Evolutionary conservation across 2,888 invertebrate genomes (phyloP), one percentile per base, ranked within the genome.

Genomic region (Abrostola triplasia): DNA sequence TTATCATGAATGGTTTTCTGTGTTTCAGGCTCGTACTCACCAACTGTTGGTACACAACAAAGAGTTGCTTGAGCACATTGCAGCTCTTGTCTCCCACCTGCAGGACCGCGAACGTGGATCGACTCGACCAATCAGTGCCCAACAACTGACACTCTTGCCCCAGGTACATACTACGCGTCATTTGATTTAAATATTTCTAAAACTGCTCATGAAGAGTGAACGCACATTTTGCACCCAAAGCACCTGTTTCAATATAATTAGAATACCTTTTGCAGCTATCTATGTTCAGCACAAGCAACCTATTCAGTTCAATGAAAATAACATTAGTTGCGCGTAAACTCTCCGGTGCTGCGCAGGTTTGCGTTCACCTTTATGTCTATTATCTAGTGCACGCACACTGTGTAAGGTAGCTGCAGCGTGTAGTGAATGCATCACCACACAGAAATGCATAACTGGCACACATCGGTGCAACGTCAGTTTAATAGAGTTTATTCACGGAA

Each of bases 11-110:
- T 40, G 4, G 41, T 57, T 36, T 8, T 38, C 40, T 47, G 36
- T 59, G 37, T 85, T 89, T 13, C 88, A 96, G 96, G 95, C 98
- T 12, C 96, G 99, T 77, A 99, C 98, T 6, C 99, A 99, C 88
- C 99, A 99, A 91, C 95, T 99, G 67, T 93, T 99, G 79, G 96
- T 98, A 57, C 99, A 99, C 88, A 99, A 99, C 93, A 97, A 98
- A 80, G 99, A 99, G 90, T 93, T 99, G 51, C 93, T 99, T 75
- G 99, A 99, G 86, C 99, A 99, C 90, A 98, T 99, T 83, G 97
- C 98, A 49, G 97, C 98, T 10, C 94, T 99, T 80, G 98, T 99
- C 12, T 96, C 97, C 6, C 97, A 98, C 79, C 96, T 99, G 69
- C 98, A 98, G 85, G 98, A 98, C 73, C 96, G 98, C 74, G 99